These are phyloP conservation scores for Elymnias hypermnestra DNA, from an alignment of 1,140 invertebrate genomes.

Conservation along the genomic window DNA sequence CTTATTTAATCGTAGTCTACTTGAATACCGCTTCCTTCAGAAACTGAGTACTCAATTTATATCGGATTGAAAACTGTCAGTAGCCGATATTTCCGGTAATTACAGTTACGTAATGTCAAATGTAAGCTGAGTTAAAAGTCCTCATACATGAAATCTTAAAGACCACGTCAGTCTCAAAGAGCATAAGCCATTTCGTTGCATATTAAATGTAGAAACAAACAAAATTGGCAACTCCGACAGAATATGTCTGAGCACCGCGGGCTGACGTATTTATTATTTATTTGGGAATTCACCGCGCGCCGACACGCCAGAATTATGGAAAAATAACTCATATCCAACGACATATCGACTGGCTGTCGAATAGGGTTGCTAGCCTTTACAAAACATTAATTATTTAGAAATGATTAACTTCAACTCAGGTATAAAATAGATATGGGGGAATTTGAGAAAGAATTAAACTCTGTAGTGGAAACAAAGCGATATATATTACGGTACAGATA, in stretches of 20 bases:
- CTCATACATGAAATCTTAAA: constrained; percentile 8
- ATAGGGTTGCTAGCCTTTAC: not conserved
- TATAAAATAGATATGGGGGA: no score
- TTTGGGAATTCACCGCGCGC: constrained; percentile 62
- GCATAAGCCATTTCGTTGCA: constrained; percentile 35
- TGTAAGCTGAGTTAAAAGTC: no score
- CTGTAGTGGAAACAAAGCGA: no score
- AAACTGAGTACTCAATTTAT: no score
- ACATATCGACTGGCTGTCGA: constrained; percentile 53
- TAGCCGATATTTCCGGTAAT: no score
- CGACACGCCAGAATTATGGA: constrained; percentile 59
- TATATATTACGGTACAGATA: no score
- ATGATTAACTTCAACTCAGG: not conserved
- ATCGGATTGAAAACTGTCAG: no score
- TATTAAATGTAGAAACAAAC: constrained; percentile 50
- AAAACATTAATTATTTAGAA: not conserved
- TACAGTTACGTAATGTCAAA: no score
- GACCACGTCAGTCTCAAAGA: constrained; percentile 19
- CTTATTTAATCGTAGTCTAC: no score
- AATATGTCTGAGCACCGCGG: constrained; percentile 29
- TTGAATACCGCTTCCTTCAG: no score
- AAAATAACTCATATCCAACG: constrained; percentile 71
- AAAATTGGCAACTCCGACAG: constrained; percentile 31
- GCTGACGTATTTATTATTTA: constrained; percentile 72
- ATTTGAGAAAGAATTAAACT: no score